Evolutionary conservation across 2,888 invertebrate species (phyloP), one percentile per base, ranked within the genome.

Genomic region (Ophion ellenae): DNA sequence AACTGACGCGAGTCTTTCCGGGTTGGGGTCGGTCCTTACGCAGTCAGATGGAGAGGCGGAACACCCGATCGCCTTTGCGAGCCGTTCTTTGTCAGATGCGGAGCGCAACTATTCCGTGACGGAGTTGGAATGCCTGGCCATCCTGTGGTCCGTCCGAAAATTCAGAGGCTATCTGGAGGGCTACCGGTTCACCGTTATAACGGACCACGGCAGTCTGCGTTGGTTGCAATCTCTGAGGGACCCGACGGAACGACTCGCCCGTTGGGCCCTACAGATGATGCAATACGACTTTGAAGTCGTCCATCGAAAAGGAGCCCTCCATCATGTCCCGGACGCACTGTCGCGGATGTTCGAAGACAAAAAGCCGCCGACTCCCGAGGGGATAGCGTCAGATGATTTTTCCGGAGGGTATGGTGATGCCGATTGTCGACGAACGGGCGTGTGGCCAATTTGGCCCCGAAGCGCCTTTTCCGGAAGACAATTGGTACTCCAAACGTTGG

Each of bases 61-160:
- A 53, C 78, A 85, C 6, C 82, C 87, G 0, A 83, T 90, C 2
- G 86, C 85, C 0, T 89, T 81, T 14, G 87, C 87, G 1, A 89
- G 88, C 9, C 66, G 88, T 0, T 84, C 77, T 0, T 61, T 89
- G 0, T 69, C 83, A 0, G 63, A 36, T 0, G 70, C 84, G 1
- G 87, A 89, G 53, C 36, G 81, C 0, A 88, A 87, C 10, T 90
- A 89, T n/a, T 73, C 86, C 2, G 75, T 74, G 0, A 87, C 87
- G 0, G 88, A 90, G 79, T 77, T 69, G 40, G 91, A 91, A 36
- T 91, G 89, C 63, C 66, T 90, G 0, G 89, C 89, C 0, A 85
- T 91, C 0, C 7, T 90, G 0, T 89, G 87, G 87, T 91, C 32
- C 32, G 4, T 32, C 4, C 32, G 32, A 32, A 32, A 32, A 32